Conservation (phyloP, 30 jellyfish, hydroid and myxozoan species). For the Pseudorhiza aurosa region DNA sequence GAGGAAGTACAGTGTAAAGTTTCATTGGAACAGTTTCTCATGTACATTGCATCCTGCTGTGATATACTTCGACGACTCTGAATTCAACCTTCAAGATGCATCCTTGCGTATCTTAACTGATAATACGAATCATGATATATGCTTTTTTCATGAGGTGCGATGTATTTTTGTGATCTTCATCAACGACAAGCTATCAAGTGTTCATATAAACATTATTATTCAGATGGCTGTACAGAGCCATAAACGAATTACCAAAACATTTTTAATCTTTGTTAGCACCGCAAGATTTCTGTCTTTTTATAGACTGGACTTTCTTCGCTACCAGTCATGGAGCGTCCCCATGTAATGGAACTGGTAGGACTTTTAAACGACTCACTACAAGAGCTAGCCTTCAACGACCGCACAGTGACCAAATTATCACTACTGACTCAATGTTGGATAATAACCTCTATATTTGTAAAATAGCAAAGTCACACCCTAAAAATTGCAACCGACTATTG, state of each 20-base stretch:
- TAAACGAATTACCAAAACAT: neutral
- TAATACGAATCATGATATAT: conserved; percentile 14
- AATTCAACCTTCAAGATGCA: neutral
- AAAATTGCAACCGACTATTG: no score
- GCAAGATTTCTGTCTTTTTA: neutral
- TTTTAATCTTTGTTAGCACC: neutral
- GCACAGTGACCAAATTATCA: neutral
- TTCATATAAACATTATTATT: neutral
- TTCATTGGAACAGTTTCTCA: conserved; percentile 19
- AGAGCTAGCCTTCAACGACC: conserved; percentile 21
- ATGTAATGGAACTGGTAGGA: conserved; percentile 7
- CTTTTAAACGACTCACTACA: neutral
- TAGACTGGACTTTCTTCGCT: conserved; percentile 21
- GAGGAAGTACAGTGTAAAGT: conserved; percentile 38
- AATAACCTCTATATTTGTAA: no score
- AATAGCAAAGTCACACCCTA: no score
- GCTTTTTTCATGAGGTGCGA: conserved; percentile 38
- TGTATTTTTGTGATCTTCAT: neutral
- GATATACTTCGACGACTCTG: neutral
- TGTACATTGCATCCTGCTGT: conserved; percentile 25
- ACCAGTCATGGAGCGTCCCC: conserved; percentile 9
- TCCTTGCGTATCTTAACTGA: conserved; percentile 24
- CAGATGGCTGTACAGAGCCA: conserved; percentile 33
- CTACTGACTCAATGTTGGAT: neutral
- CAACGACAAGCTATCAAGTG: neutral